Evolutionary conservation across 2,113 vertebrate species (phyloP), one percentile per base, ranked within the genome.

Genomic region (Sylvicapra grimmia): DNA sequence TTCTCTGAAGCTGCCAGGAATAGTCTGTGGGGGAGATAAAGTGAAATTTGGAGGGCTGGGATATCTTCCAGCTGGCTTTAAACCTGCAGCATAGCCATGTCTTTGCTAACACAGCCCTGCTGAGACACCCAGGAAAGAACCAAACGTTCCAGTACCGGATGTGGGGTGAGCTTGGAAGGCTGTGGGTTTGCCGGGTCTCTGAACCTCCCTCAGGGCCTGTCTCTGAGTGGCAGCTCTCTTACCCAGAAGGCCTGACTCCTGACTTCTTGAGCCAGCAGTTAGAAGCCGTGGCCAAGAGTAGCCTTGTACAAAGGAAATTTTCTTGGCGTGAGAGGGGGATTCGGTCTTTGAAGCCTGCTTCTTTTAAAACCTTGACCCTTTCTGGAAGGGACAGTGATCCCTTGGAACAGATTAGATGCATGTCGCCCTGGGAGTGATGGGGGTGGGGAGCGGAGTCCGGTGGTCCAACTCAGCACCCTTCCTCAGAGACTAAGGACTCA

Each of bases 1-100:
- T 56, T 89, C 87, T 80, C 68, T 14, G 61, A 54, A 63, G 61
- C 90, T 92, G 94, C 95, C 68, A 47, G 89, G 14, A 86, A 93
- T 92, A 51, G 87, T 83, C 86, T 87, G 61, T 27, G 54, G 25
- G n/a, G 59, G 86, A 86, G 72, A 84, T 91, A 90, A 89, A 51
- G 72, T 90, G 91, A 68, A 75, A 93, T 47, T 49, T 49, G 68
- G 68, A 94, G 33, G 15, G 95, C 54, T 11, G 49, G 92, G 93
- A 88, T 44, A 44, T 53, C 95, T 86, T 88, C 63, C 84, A 97
- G 93, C 58, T 58, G 94, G 65, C 87, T 86, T 91, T 86, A 77
- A 59, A 44, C 3, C 63, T 72, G 1, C 33, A 58, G 58, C 44
- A 40, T 21, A 87, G 49, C 86, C 72, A 25, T 13, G 36, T 56